Base-by-base conservation (phyloP, 2,888 invertebrate genomes). In the Drosophila limbata region DNA sequence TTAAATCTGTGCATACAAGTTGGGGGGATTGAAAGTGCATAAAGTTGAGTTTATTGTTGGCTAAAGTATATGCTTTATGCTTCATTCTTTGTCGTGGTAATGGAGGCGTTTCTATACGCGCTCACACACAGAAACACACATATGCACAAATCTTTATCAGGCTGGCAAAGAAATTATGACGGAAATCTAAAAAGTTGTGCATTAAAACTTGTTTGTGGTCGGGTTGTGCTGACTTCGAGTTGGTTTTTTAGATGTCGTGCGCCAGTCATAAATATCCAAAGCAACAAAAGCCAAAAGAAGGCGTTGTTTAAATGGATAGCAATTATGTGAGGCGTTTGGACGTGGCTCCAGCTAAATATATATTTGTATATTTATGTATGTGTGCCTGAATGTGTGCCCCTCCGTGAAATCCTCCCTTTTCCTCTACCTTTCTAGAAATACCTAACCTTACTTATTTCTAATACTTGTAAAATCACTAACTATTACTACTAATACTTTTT, bases 1-100 rank as follows among this genome's bases (percentile, higher is more conserved):
- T 81, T 81, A 86, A 90, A 89, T 89, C 88, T 90, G 76, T 88
- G 90, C 89, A 87, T 84, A 89, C 90, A 89, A 90, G 90, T 89
- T 89, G 80, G 70, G 73, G 73, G 90, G 87, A 90, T 89, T 86
- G 90, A 86, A 90, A 89, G 87, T 79, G 90, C 89, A 89, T 88
- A 86, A 89, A 89, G 87, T 90, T 84, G 73, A 80, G 78, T 90
- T 89, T 90, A 88, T 89, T 89, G 87, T 88, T 84, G 83, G 82
- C 83, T 84, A 84, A 90, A 88, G 88, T 89, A 82, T 82, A 88
- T 89, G 88, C 85, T 82, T 80, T 81, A 82, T 84, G 75, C 74
- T 60, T 65, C 55, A 76, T 88, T 81, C 87, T 82, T 78, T 81
- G 81, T 81, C 66, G 69, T 82, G 85, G 88, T 69, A 84, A 81